Percentiles rank a stretch among this genome's conserved stretches.
These are phyloP conservation scores for Himalopsyche japonica DNA, from an alignment of 2,888 invertebrate species.

Conservation along the genomic window DNA sequence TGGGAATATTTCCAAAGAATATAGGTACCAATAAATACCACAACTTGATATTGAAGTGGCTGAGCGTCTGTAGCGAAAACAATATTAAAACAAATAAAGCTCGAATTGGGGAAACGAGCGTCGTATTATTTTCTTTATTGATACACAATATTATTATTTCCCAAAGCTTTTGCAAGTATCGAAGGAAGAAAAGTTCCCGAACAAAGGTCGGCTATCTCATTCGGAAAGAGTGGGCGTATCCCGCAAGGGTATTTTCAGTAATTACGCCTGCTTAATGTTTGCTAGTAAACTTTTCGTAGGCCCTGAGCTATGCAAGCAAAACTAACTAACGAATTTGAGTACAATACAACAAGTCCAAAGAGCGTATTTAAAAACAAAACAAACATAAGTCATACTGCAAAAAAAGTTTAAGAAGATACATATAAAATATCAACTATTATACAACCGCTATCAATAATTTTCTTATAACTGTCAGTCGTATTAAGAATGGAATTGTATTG, in stretches of 20 bases:
- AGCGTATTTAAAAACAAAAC: no score
- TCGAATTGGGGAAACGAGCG: not conserved
- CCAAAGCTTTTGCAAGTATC: not conserved
- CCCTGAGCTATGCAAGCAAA: slow-evolving; percentile 2
- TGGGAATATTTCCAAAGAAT: not conserved
- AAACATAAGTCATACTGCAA: no score
- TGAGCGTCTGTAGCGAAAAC: not conserved
- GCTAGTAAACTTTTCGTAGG: slow-evolving; percentile 1
- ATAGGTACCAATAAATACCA: not conserved
- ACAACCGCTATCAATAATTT: no score
- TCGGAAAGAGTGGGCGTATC: not conserved
- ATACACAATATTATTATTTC: slow-evolving; percentile 1
- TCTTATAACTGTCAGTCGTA: no score
- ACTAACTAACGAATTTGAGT: not conserved
- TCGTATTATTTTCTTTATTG: not conserved
- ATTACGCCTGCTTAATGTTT: slow-evolving; percentile 26
- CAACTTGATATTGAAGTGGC: not conserved
- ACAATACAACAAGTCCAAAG: not conserved
- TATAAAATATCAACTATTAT: no score
- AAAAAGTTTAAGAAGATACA: no score
- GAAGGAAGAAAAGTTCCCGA: not conserved
- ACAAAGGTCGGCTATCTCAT: not conserved
- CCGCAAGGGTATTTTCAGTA: slow-evolving; percentile 13
- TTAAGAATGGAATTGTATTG: no score
- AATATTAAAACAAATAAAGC: not conserved